Evolutionary conservation across 2,113 vertebrate species (phyloP).

Genomic region (Calyptommatus sinebrachiatus): DNA sequence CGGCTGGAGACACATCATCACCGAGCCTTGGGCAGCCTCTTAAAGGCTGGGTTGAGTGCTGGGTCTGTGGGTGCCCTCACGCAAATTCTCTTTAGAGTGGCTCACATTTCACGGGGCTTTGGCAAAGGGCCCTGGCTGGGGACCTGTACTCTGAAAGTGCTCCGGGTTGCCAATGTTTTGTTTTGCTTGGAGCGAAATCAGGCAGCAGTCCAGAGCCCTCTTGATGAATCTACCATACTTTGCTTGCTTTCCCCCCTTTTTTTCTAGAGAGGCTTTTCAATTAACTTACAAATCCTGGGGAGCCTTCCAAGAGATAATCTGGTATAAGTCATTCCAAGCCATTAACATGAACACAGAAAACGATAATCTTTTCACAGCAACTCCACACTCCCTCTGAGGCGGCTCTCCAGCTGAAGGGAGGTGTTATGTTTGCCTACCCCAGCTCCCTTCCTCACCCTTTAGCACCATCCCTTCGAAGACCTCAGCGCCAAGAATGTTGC

Average conservation of each 20-base stretch:
- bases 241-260: not conserved
- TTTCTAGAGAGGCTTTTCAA: conserved; percentile 27
- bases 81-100: not conserved
- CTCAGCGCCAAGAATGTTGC: not conserved
- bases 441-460: not conserved
- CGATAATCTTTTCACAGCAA: not conserved
- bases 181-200: conserved; percentile 51
- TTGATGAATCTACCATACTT: not conserved
- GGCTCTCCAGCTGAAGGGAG: not conserved
- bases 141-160: conserved; percentile 41
- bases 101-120: not conserved
- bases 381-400: not conserved
- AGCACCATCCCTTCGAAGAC: not conserved
- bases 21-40: too few species aligned
- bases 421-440: not conserved
- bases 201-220: conserved; percentile 41
- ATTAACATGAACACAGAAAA: not conserved
- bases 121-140: not conserved
- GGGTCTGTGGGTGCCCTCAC: not conserved
- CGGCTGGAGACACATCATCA: too few species aligned
- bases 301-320: not conserved
- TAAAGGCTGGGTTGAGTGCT: too few species aligned
- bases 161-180: conserved; percentile 54
- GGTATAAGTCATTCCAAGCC: not conserved
- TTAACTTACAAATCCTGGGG: not conserved